A percentile compares a stretch with the other conserved stretches of the same genome.
Conservation (phyloP, 2,797 vertebrate species). For the Argentina silus region DNA sequence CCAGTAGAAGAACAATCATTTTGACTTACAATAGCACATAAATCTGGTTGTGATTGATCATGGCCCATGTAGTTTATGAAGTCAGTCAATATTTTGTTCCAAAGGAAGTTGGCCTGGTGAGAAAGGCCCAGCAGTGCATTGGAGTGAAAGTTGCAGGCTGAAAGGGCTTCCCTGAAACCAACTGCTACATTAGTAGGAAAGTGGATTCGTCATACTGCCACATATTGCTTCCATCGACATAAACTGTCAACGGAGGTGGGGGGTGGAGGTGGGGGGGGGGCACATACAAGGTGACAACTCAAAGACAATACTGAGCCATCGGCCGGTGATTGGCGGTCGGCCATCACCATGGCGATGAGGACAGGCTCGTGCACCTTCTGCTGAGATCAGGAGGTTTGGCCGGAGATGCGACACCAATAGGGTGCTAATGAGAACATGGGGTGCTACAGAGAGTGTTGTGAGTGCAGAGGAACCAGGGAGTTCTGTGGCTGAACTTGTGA, state of each 20-base stretch:
- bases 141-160: constrained; percentile 13
- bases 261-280: background rate
- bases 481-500: constrained; percentile 16
- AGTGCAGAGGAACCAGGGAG: constrained; percentile 22
- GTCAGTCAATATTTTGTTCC: too few relatives aligned
- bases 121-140: background rate
- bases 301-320: constrained; percentile 23
- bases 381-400: constrained; percentile 4
- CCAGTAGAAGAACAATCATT: background rate
- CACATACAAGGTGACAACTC: constrained; percentile 5
- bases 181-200: constrained; percentile 36
- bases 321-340: constrained; percentile 23
- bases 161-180: constrained; percentile 42
- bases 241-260: constrained; percentile 18
- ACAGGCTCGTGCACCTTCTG: background rate
- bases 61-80: too few relatives aligned
- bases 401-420: background rate
- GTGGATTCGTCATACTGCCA: constrained; percentile 25
- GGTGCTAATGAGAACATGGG: constrained; percentile 2
- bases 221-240: constrained; percentile 18
- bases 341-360: constrained; percentile 1
- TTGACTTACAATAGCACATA: background rate
- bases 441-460: constrained; percentile 19
- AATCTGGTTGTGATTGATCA: background rate
- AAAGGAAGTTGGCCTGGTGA: too few relatives aligned